Conservation (phyloP, 2,113 vertebrate species). For the Dipodomys merriami region DNA sequence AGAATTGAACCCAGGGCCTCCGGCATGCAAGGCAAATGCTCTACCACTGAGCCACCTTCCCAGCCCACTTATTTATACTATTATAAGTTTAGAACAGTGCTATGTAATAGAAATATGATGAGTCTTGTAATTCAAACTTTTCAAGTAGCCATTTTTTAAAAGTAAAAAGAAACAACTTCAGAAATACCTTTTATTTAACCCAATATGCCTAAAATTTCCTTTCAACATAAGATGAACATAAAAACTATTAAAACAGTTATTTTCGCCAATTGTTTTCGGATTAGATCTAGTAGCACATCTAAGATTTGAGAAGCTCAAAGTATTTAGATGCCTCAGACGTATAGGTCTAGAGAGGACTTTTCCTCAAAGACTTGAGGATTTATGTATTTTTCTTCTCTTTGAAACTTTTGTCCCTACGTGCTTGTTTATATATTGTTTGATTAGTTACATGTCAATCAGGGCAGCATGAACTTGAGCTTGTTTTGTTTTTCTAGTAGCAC, state of each 20-base stretch:
- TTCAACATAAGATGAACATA: conserved; percentile 26
- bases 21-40: no score
- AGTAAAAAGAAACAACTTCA: conserved; percentile 35
- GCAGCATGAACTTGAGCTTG: not conserved
- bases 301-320: not conserved
- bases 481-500: not conserved
- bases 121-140: conserved; percentile 5
- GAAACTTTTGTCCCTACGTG: not conserved
- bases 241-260: conserved; percentile 26
- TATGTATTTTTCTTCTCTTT: not conserved
- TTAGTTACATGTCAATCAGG: not conserved
- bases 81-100: not conserved
- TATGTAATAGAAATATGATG: not conserved
- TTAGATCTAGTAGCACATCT: not conserved
- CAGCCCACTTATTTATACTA: not conserved
- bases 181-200: not conserved
- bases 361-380: not conserved
- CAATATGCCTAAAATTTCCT: conserved; percentile 8
- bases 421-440: conserved; percentile 31
- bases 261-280: not conserved
- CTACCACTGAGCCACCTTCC: no score
- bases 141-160: conserved; percentile 36
- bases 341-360: not conserved
- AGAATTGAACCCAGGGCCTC: no score
- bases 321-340: not conserved